A percentile compares a stretch with the other conserved stretches of the same genome.
These are phyloP conservation scores for Orthosia incerta DNA, from an alignment of 2,888 invertebrate species.

Conservation along the genomic window DNA sequence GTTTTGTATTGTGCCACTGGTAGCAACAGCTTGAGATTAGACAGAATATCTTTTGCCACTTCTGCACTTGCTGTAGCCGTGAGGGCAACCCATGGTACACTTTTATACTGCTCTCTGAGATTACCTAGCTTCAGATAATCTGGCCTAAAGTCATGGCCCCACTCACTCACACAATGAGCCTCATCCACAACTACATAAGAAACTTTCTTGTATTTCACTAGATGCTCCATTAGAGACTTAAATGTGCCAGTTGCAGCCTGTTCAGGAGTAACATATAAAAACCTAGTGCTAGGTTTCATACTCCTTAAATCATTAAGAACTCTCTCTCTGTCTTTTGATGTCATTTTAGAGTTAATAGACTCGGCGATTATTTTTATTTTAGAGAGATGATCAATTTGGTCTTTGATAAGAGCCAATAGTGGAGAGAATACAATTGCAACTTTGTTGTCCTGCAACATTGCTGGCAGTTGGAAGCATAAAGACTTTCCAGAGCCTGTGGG, in stretches of 20 bases:
- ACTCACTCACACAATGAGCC: constrained; percentile 99
- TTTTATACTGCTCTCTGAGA: constrained; percentile 90
- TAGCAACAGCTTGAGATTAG: constrained; percentile 93
- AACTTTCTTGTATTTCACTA: constrained; percentile 94
- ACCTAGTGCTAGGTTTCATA: constrained; percentile 94
- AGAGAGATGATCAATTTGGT: constrained; percentile 97
- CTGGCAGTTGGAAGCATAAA: constrained; percentile 98
- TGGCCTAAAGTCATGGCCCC: constrained; percentile 99
- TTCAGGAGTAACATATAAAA: constrained; percentile 99
- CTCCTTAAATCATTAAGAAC: constrained; percentile 95
- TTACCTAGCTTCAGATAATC: constrained; percentile 97
- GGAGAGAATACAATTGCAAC: constrained; percentile 99
- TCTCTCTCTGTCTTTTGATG: constrained; percentile 93
- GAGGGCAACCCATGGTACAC: constrained; percentile 96
- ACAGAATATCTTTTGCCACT: constrained; percentile 96
- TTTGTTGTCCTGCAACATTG: constrained; percentile 94
- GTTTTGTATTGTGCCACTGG: constrained; percentile 95
- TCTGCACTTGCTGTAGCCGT: constrained; percentile 97
- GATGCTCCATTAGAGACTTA: constrained; percentile 92
- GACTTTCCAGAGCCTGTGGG: constrained; percentile 99
- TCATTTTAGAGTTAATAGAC: constrained; percentile 98
- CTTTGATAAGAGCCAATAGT: constrained; percentile 98
- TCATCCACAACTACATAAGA: constrained; percentile 99
- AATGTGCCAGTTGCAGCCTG: constrained; percentile 96
- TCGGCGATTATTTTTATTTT: constrained; percentile 95